phyloP scores from a whole-genome alignment of 2,888 invertebrate species.

The Habroteleia sp. region DNA sequence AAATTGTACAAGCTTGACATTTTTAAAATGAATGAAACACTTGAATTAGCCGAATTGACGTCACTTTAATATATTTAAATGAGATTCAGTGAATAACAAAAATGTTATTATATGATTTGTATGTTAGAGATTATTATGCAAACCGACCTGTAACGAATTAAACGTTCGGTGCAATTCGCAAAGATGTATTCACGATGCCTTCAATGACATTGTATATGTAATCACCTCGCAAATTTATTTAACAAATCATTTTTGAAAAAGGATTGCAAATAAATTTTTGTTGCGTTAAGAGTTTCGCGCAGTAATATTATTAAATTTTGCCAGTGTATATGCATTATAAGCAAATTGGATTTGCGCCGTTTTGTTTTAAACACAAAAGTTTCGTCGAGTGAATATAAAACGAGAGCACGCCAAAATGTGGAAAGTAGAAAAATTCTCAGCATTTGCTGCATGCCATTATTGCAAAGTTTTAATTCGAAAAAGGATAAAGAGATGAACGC shows the following conservation, averaged over 20 bases:
- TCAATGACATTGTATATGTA: background rate
- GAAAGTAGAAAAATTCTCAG: background rate
- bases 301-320: too few species aligned
- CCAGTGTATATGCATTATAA: too few species aligned
- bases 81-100: constrained; percentile 15
- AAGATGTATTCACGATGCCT: background rate
- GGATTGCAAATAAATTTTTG: too few species aligned
- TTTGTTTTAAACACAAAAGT: background rate
- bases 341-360: too few species aligned
- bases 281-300: too few species aligned
- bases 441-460: constrained; percentile 1
- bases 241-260: too few species aligned
- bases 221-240: background rate
- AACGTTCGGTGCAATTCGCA: constrained; percentile 3
- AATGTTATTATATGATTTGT: constrained; percentile 31
- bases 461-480: constrained; percentile 17
- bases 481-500: background rate
- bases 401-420: background rate
- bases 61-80: constrained; percentile 29
- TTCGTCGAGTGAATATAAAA: background rate
- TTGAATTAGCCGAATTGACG: constrained; percentile 26
- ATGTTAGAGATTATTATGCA: constrained; percentile 24
- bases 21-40: constrained; percentile 19
- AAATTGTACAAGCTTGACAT: too few species aligned
- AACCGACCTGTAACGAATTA: constrained; percentile 9